Conservation (phyloP, 2,888 invertebrate genomes). For the Lacanobia wlatinum region DNA sequence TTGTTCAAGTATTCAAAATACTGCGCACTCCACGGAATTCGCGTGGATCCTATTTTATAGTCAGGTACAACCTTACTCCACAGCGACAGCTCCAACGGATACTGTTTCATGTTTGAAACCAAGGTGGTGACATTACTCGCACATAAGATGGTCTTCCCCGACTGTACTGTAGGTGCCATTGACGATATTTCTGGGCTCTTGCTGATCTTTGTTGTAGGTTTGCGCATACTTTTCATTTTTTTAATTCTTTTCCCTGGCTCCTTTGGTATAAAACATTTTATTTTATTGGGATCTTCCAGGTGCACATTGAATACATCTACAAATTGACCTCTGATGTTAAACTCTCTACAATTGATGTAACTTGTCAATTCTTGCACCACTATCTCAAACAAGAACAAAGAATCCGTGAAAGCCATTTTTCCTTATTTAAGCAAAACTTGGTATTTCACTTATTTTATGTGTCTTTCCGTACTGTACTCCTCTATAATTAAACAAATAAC, state of each 20-base stretch:
- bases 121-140: slow-evolving; percentile 70
- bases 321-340: slow-evolving; percentile 77
- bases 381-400: slow-evolving; percentile 84
- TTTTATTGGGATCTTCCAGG: slow-evolving; percentile 74
- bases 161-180: slow-evolving; percentile 63
- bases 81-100: slow-evolving; percentile 79
- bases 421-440: slow-evolving; percentile 33
- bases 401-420: slow-evolving; percentile 82
- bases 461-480: background rate
- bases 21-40: slow-evolving; percentile 77
- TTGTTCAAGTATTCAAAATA: slow-evolving; percentile 77
- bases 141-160: slow-evolving; percentile 73
- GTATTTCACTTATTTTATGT: slow-evolving; percentile 10
- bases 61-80: slow-evolving; percentile 71
- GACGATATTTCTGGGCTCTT: slow-evolving; percentile 48
- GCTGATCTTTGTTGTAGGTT: slow-evolving; percentile 63
- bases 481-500: slow-evolving; percentile 18
- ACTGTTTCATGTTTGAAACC: slow-evolving; percentile 75
- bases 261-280: slow-evolving; percentile 42
- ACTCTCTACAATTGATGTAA: slow-evolving; percentile 73
- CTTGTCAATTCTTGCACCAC: slow-evolving; percentile 77
- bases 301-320: slow-evolving; percentile 79
- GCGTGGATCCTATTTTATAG: slow-evolving; percentile 74
- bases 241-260: slow-evolving; percentile 46
- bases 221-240: slow-evolving; percentile 63